phyloP scores from a whole-genome alignment of 2,797 vertebrate species.

The Acanthurus lineatus region DNA sequence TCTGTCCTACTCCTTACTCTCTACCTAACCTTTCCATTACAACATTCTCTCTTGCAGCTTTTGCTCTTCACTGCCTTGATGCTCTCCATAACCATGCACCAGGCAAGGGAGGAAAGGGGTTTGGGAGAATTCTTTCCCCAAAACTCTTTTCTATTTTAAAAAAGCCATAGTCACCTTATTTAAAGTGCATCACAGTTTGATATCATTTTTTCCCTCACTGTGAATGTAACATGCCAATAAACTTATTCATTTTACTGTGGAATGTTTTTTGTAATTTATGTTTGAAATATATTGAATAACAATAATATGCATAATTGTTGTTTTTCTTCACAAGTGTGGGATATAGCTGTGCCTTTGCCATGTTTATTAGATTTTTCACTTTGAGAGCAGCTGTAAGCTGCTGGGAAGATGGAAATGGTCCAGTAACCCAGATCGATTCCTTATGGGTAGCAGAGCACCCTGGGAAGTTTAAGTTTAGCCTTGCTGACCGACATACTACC shows the following conservation, averaged over 20 bases:
- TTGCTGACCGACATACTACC: constrained; percentile 29
- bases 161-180: no score
- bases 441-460: constrained; percentile 21
- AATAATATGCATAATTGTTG: background rate
- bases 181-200: no score
- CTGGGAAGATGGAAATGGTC: constrained; percentile 32
- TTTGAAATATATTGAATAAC: background rate
- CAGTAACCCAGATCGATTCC: constrained; percentile 62
- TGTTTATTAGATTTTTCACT: constrained; percentile 29
- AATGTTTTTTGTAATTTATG: background rate
- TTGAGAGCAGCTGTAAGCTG: background rate
- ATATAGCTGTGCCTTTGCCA: background rate
- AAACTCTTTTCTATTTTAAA: no score
- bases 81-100: no score
- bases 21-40: no score
- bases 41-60: no score
- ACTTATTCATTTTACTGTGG: no score
- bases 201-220: background rate
- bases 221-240: background rate
- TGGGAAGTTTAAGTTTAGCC: constrained; percentile 48
- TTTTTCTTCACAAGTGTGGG: background rate
- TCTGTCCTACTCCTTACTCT: no score
- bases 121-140: no score
- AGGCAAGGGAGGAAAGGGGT: no score
- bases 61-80: no score